Evolutionary conservation across 1,140 invertebrate genomes (phyloP).

Genomic region (Eubasilissa regina): DNA sequence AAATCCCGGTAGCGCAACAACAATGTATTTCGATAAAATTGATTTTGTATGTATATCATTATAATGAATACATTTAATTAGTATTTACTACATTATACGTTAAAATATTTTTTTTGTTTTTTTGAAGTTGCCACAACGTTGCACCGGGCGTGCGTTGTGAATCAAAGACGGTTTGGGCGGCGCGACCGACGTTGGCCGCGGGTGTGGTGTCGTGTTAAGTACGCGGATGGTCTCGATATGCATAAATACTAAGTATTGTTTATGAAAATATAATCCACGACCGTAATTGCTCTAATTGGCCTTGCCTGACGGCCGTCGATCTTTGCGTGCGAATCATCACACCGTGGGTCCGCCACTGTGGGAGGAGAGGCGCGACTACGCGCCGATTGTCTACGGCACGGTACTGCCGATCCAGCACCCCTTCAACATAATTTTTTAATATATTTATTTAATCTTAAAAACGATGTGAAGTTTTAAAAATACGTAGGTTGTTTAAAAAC

Average conservation of each 20-base stretch:
- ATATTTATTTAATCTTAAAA: no score
- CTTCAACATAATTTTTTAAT: no score
- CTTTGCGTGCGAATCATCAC: constrained; percentile 28
- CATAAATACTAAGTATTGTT: constrained; percentile 3
- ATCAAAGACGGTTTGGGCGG: background rate
- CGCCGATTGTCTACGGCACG: background rate
- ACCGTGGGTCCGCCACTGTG: background rate
- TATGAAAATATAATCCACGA: constrained; percentile 46
- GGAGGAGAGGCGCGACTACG: background rate
- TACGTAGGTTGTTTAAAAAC: no score
- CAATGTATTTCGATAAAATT: no score
- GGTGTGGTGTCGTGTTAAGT: background rate
- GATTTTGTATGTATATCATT: no score
- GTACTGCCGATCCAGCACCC: background rate
- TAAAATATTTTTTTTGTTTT: no score
- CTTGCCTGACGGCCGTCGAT: constrained; percentile 31
- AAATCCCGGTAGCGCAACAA: no score
- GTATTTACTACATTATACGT: no score
- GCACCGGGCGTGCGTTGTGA: background rate
- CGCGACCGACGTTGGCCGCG: no score
- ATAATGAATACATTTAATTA: no score
- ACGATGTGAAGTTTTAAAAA: no score
- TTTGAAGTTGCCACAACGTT: background rate
- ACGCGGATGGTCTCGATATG: constrained; percentile 29
- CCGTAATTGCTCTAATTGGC: constrained; percentile 50